phyloP scores from a whole-genome alignment of 92 coral and sea anemone genomes.

The Phymanthus crucifer region DNA sequence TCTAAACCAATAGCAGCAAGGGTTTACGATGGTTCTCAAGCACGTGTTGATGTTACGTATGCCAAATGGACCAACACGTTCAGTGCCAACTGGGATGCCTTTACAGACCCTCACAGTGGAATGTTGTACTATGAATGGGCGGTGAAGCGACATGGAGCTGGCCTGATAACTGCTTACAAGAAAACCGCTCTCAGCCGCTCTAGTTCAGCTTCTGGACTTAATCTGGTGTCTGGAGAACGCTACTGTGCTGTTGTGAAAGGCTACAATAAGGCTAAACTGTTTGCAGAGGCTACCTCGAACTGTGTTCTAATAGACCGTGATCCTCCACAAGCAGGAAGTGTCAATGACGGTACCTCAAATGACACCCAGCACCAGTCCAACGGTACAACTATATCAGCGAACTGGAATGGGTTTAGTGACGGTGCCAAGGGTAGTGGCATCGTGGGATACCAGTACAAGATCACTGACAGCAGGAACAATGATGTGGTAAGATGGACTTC shows the following conservation, averaged over 20 bases:
- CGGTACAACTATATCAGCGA: constrained; percentile 34
- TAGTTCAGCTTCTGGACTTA: constrained; percentile 57
- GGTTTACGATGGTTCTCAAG: constrained; percentile 69
- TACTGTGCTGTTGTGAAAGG: constrained; percentile 90
- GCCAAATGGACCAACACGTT: constrained; percentile 84
- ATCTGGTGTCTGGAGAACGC: constrained; percentile 66
- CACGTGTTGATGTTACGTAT: constrained; percentile 54
- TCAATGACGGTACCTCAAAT: constrained; percentile 72
- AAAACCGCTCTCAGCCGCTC: constrained; percentile 53
- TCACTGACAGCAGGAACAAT: constrained; percentile 53
- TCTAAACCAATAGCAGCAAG: constrained; percentile 66
- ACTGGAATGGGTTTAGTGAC: constrained; percentile 36
- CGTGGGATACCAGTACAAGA: constrained; percentile 73
- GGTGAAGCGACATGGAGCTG: constrained; percentile 65
- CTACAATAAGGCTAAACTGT: constrained; percentile 81
- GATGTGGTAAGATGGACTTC: constrained; percentile 74
- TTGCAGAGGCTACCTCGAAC: constrained; percentile 70
- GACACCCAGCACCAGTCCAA: constrained; percentile 86
- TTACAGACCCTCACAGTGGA: constrained; percentile 77
- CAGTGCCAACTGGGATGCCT: constrained; percentile 77
- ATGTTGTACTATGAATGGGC: constrained; percentile 74
- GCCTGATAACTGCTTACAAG: constrained; percentile 61
- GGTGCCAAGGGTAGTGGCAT: constrained; percentile 92
- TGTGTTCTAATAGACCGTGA: constrained; percentile 90
- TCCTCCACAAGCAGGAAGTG: constrained; percentile 82